phyloP scores from a whole-genome alignment of 2,888 invertebrate genomes.

The Gisinianus flammeolus region DNA sequence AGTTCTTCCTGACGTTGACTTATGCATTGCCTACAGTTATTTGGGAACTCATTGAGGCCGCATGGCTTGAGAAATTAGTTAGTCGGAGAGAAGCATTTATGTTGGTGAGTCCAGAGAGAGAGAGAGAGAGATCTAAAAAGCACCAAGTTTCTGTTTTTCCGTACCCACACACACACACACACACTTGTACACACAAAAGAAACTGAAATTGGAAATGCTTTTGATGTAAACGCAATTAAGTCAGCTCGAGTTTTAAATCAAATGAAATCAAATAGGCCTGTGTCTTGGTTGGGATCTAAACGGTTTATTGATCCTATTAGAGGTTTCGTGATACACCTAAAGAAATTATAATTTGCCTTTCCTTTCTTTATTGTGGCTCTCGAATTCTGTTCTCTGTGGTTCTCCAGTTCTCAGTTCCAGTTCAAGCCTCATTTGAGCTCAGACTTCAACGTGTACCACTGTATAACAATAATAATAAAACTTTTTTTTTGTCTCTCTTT shows the following conservation, averaged over 20 bases:
- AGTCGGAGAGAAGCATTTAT: constrained; percentile 16
- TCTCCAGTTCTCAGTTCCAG: constrained; percentile 6
- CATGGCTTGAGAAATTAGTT: constrained; percentile 37
- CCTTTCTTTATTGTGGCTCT: constrained; percentile 31
- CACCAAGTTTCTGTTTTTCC: not conserved
- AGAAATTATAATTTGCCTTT: constrained; percentile 38
- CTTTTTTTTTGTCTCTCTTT: constrained; percentile 22
- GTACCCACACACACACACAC: not conserved
- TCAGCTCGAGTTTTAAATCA: constrained; percentile 40
- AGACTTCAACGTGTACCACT: constrained; percentile 21
- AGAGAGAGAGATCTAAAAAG: not conserved
- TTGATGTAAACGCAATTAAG: constrained; percentile 50
- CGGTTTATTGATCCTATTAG: constrained; percentile 40
- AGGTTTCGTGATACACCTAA: constrained; percentile 31
- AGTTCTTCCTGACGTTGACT: constrained; percentile 38
- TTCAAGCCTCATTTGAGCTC: constrained; percentile 38
- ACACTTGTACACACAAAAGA: constrained; percentile 22
- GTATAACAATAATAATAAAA: constrained; percentile 37
- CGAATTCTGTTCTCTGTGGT: not conserved
- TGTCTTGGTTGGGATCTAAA: constrained; percentile 25
- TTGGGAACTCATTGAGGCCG: constrained; percentile 34
- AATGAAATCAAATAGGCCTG: constrained; percentile 37
- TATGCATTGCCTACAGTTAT: constrained; percentile 38
- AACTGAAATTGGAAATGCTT: constrained; percentile 46
- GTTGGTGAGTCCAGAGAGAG: not conserved